Evolutionary conservation across 1,140 invertebrate genomes (phyloP).

Genomic region (Chymomyza costata): DNA sequence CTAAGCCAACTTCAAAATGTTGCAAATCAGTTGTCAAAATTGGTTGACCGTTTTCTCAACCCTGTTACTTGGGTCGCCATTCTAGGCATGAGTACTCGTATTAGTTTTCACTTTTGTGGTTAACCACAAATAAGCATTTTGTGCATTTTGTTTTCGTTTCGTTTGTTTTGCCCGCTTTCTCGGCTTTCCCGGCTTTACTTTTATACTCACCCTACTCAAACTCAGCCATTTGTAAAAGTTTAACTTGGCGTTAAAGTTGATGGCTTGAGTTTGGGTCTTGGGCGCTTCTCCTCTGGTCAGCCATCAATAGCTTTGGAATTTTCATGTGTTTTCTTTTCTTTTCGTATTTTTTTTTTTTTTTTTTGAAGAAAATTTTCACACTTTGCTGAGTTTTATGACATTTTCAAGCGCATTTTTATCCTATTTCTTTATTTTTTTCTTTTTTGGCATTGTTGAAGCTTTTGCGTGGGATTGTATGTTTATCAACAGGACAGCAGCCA

Average conservation of each 20-base stretch:
- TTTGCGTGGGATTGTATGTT: not conserved
- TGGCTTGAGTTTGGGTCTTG: constrained; percentile 8
- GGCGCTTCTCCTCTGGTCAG: constrained; percentile 21
- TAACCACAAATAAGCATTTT: constrained; percentile 67
- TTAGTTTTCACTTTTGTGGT: constrained; percentile 62
- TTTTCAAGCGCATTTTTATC: not conserved
- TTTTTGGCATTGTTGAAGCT: constrained; percentile 9
- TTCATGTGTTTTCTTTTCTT: constrained; percentile 17
- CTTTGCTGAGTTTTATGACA: constrained; percentile 24
- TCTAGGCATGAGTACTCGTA: constrained; percentile 20
- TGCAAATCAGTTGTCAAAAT: constrained; percentile 30
- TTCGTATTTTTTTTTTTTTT: constrained; percentile 4
- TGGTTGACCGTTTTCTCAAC: not conserved
- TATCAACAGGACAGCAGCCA: not conserved
- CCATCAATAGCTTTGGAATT: constrained; percentile 30
- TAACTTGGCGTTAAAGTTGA: constrained; percentile 20
- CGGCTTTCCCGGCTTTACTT: constrained; percentile 23
- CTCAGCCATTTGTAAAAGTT: constrained; percentile 51
- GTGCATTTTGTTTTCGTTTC: constrained; percentile 54
- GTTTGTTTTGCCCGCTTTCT: constrained; percentile 4
- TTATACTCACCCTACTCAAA: constrained; percentile 39
- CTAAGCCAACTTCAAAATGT: constrained; percentile 24
- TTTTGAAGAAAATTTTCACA: constrained; percentile 32
- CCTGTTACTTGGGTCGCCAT: not conserved
- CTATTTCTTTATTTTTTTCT: constrained; percentile 1